A percentile compares a stretch with the other conserved stretches of the same genome.
These are phyloP conservation scores for Cancer borealis DNA, from an alignment of 2,888 invertebrate species.

Conservation along the genomic window DNA sequence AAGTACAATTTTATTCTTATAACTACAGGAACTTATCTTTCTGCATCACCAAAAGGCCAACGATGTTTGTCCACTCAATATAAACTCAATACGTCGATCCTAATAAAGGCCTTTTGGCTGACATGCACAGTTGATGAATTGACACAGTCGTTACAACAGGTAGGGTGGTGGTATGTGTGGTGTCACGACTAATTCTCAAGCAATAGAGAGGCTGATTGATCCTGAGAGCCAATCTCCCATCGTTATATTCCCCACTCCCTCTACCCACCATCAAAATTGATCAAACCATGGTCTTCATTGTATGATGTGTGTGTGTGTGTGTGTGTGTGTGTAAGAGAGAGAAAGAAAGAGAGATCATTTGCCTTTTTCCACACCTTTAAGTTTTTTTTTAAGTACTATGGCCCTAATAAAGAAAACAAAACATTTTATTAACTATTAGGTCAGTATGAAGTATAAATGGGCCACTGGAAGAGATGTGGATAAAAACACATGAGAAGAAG, in stretches of 20 bases:
- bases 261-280: not conserved
- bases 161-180: not conserved
- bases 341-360: too few relatives aligned
- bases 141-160: not conserved
- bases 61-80: not conserved
- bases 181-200: not conserved
- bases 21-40: not conserved
- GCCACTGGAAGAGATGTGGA: not conserved
- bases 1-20: not conserved
- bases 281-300: not conserved
- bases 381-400: too few relatives aligned
- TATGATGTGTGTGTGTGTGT: conserved; percentile 30
- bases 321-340: not conserved
- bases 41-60: not conserved
- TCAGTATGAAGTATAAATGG: not conserved
- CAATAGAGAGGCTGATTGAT: not conserved
- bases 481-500: not conserved
- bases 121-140: not conserved
- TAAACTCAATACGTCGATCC: not conserved
- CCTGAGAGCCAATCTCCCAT: not conserved
- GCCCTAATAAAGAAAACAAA: too few relatives aligned
- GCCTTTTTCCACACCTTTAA: too few relatives aligned
- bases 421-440: not conserved
- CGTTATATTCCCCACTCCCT: not conserved
- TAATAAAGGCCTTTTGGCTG: not conserved